Evolutionary conservation across 2,888 invertebrate genomes (phyloP), one percentile per base, ranked within the genome.

Genomic region (Nycteola revayana): DNA sequence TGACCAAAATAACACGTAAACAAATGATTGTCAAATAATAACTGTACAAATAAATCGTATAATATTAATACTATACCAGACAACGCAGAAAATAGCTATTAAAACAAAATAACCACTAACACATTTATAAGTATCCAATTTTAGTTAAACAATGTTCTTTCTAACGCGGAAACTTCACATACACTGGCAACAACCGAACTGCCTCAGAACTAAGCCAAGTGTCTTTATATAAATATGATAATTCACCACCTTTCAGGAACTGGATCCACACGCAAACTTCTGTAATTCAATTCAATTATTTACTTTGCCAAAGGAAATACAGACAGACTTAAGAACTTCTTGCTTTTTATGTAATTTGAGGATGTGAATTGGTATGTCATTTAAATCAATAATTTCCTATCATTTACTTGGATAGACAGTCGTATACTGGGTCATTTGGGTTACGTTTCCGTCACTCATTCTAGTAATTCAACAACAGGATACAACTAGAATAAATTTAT

Each of bases 231-330:
- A 77, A 75, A 75, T 80, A 84, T 79, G 78, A 66, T 76, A 74
- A 78, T 75, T 67, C 72, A 66, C 73, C 71, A 75, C 81, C 78
- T 78, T 80, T 77, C 81, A 83, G 84, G 83, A 83, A 86, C 74
- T 70, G 60, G 36, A 44, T 37, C 22, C 53, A 28, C 79, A 83
- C 78, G 85, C 81, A 51, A 75, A 24, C 28, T 32, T 28, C 32
- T 44, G 50, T 49, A 62, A 59, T 46, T 42, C 47, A 66, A 68
- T 66, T 66, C 54, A 62, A 64, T 72, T 60, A 76, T 74, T 71
- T 3, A 75, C 74, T 71, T 7, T n/a, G n/a, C 7, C 21, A 21
- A 21, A 21, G 7, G 21, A 21, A 39, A 21, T n/a, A n/a, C 7
- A 7, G 21, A 7, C 21, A 2, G 7, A 21, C 32, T 7, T 9